Base-by-base conservation (phyloP, 2,888 invertebrate genomes). In the Eupithecia tripunctaria region DNA sequence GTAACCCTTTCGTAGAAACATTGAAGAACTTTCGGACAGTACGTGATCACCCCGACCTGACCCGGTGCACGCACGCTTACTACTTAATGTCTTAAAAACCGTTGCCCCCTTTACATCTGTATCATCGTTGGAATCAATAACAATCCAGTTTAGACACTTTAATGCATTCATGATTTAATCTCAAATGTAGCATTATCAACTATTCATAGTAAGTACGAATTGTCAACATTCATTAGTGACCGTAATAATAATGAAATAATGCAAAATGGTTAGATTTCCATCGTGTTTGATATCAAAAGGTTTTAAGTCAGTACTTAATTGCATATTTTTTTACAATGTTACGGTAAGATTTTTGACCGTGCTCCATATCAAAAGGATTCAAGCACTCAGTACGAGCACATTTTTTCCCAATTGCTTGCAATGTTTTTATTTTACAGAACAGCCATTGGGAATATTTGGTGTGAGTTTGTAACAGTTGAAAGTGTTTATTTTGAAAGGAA, bases 1-100 rank as follows among this genome's bases (percentile, higher is more conserved):
- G 88, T 87, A 91, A 92, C 94, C 94, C 92, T 93, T 90, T 89
- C 82, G 88, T 86, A 86, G 86, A 85, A 86, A 82, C 84, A 85
- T 84, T 82, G 88, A 92, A 91, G 89, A 91, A 90, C 90, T 91
- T 90, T 89, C 81, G 88, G 91, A 91, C 90, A 91, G 88, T 90
- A 90, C 88, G 87, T 85, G 87, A 86, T 88, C 86, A 85, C 86
- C 85, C 85, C 83, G 82, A 78, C 76, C 75, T 81, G 79, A 76
- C 82, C 81, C 84, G 86, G 83, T 90, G 91, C 93, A 91, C 87
- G 87, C 85, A 87, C 86, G 83, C 85, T 43, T 69, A 85, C 86
- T 85, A 89, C 76, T 86, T 85, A 81, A 88, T 87, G 85, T 90
- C 87, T 89, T 89, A 90, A 89, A 87, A 88, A 85, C 82, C 78